These are phyloP conservation scores for Colius striatus DNA, from an alignment of 2,113 vertebrate genomes.

Conservation along the genomic window DNA sequence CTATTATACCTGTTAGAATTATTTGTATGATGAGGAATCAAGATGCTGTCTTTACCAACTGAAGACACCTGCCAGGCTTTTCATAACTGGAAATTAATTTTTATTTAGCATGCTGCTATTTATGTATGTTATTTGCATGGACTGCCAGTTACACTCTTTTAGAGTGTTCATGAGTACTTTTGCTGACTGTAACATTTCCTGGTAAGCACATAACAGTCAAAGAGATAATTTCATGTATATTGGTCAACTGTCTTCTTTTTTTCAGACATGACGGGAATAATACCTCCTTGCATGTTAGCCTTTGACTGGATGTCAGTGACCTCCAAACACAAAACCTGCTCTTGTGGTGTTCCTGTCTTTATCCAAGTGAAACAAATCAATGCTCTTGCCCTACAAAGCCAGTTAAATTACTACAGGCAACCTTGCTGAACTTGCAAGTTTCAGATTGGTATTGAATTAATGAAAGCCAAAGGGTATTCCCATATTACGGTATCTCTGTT, in stretches of 20 bases:
- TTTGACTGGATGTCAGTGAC: not conserved
- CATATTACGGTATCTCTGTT: not conserved
- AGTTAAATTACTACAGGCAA: not conserved
- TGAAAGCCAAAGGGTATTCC: slow-evolving; percentile 12
- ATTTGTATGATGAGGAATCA: not conserved
- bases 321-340: not conserved
- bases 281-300: not conserved
- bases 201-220: not conserved
- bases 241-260: not conserved
- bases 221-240: not conserved
- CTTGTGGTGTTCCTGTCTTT: not conserved
- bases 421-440: slow-evolving; percentile 11
- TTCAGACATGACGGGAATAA: not conserved
- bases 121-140: not conserved
- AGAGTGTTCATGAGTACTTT: not conserved
- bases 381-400: slow-evolving; percentile 1
- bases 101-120: not conserved
- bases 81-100: not conserved
- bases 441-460: slow-evolving; percentile 21
- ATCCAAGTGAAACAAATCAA: slow-evolving; percentile 14
- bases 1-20: not conserved
- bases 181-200: not conserved
- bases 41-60: not conserved
- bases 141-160: not conserved
- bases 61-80: not conserved